Evolutionary conservation across 2,797 vertebrate genomes (phyloP), one percentile per base, ranked within the genome.

Genomic region (Coreius guichenoti): DNA sequence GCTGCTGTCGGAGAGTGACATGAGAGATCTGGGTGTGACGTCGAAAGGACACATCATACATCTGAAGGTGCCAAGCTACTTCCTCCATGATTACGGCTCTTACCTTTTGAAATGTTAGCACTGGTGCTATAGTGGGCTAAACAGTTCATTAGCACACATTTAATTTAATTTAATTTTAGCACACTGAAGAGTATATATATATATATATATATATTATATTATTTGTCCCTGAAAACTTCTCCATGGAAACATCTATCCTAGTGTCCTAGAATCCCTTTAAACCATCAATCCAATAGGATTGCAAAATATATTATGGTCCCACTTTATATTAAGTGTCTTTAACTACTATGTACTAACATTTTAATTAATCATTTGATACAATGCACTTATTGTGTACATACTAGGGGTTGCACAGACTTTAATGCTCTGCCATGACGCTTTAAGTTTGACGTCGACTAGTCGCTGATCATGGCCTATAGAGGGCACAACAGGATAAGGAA

Each of bases 21-120:
- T 99, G 94, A 96, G 96, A 86, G 98, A 99, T 89, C 97, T 99
- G 96, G 98, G 98, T 77, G 96, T 99, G 88, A 93, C 95, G 92
- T 99, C 97, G 90, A 99, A 97, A 93, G 98, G 98, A 78, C 98
- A 99, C 86, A 96, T 96, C 90, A 99, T 99, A 91, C 98, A 99
- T 92, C 95, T 99, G 13, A 99, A 99, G 97, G 98, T 96, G 93
- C 43, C 21, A 14, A 12, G 12, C 73, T 76, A 31, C 29, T 23
- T 75, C 49, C 49, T 54, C 29, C 49, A 2, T 7, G 6, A 26
- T 16, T 16, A 61, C 12, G 1, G 12, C n/a, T 29, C n/a, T 26
- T 63, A 8, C 0, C n/a, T 8, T 72, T 17, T 47, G 2, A 29
- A 49, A 33, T 54, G 29, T n/a, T 33, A 17, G 26, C 45, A 51